Conservation (phyloP, 2,888 invertebrate genomes). For the Apantesis nais region DNA sequence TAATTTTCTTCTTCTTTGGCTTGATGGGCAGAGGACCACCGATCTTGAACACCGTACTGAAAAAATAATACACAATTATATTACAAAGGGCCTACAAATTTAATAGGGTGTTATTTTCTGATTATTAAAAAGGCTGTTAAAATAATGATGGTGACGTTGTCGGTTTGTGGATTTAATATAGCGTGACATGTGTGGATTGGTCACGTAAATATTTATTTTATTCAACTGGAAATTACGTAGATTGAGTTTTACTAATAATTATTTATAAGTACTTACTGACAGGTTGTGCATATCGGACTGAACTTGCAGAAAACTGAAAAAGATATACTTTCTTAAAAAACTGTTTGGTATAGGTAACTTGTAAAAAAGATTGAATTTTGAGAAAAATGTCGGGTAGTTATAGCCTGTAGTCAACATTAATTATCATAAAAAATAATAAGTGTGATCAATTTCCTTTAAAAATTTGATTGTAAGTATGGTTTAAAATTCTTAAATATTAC, state of each 20-base stretch:
- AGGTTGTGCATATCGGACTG: slow-evolving; percentile 98
- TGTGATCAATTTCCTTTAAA: too few relatives aligned
- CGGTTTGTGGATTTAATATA: not conserved
- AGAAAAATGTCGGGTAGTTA: too few relatives aligned
- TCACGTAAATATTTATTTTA: not conserved
- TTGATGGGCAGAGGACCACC: slow-evolving; percentile 92
- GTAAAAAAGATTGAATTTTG: too few relatives aligned
- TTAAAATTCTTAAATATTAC: too few relatives aligned
- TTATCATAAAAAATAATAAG: too few relatives aligned
- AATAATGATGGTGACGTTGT: too few relatives aligned
- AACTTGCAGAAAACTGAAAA: slow-evolving; percentile 97
- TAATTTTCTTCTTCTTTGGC: slow-evolving; percentile 93
- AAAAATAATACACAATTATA: slow-evolving; percentile 65
- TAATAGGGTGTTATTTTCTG: not conserved
- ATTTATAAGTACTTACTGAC: slow-evolving; percentile 91
- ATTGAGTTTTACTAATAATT: too few relatives aligned
- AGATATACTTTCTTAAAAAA: slow-evolving; percentile 26
- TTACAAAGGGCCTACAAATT: not conserved
- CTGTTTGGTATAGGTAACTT: not conserved
- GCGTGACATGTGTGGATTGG: too few relatives aligned
- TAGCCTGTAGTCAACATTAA: too few relatives aligned
- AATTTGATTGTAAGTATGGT: too few relatives aligned
- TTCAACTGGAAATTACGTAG: too few relatives aligned
- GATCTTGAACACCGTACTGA: slow-evolving; percentile 95
- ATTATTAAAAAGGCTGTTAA: too few relatives aligned